Percentiles rank a stretch among this genome's conserved stretches.
Conservation (phyloP, 1,140 invertebrate genomes). For the Drosophila sulfurigaster region DNA sequence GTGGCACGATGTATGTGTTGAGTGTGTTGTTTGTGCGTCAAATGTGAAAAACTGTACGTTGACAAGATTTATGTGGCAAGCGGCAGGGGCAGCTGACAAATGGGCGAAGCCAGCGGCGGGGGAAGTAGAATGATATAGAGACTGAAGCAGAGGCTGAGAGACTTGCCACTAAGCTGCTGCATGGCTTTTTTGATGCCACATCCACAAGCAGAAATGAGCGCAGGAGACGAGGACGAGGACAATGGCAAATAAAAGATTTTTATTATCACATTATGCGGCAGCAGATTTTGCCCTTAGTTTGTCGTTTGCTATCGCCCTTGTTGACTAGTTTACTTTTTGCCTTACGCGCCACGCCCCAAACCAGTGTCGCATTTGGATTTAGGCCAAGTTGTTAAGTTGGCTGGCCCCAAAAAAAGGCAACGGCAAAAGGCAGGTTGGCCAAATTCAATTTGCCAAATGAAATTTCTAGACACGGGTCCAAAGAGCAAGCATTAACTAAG, state of each 20-base stretch:
- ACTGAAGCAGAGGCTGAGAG: background rate
- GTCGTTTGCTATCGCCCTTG: conserved; percentile 2
- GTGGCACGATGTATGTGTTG: conserved; percentile 8
- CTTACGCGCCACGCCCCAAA: conserved; percentile 30
- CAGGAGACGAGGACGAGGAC: conserved; percentile 36
- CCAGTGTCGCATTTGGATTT: conserved; percentile 49
- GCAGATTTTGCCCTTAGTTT: conserved; percentile 61
- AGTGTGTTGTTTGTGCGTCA: conserved; percentile 33
- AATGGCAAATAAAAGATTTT: conserved; percentile 82
- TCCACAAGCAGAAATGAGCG: conserved; percentile 27
- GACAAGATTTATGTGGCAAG: conserved; percentile 74
- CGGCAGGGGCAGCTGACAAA: conserved; percentile 23
- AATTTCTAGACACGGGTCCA: conserved; percentile 62
- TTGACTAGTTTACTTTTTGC: conserved; percentile 64
- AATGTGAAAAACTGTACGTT: conserved; percentile 77
- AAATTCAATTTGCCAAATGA: conserved; percentile 80
- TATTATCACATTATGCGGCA: conserved; percentile 82
- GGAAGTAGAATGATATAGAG: background rate
- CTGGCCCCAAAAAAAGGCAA: conserved; percentile 26
- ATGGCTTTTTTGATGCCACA: conserved; percentile 37
- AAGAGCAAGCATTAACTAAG: conserved; percentile 25
- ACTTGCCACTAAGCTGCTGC: conserved; percentile 43
- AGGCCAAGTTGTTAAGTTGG: conserved; percentile 62
- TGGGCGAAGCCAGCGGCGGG: background rate
- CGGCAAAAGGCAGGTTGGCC: conserved; percentile 56